These are phyloP conservation scores for Drosophila fulvimacula DNA, from an alignment of 2,888 invertebrate genomes.

Conservation along the genomic window DNA sequence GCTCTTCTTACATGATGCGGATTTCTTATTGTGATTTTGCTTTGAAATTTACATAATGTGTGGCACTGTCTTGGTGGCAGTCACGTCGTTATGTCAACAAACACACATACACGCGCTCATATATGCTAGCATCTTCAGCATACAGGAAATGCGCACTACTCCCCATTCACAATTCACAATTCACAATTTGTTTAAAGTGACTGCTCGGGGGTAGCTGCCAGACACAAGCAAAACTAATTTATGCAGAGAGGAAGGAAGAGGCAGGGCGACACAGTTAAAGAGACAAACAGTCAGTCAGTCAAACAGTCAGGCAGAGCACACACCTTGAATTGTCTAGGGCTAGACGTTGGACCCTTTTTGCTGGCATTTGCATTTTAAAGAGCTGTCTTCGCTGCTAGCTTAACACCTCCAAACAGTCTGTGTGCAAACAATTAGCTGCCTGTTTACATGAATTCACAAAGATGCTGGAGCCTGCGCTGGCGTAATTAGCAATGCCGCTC, in stretches of 20 bases:
- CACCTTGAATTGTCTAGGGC: constrained; percentile 43
- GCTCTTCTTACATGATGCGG: constrained; percentile 59
- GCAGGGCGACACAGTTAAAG: constrained; percentile 7
- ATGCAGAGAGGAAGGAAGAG: constrained; percentile 32
- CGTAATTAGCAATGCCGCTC: constrained; percentile 68
- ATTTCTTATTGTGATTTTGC: constrained; percentile 68
- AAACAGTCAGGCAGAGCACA: constrained; percentile 31
- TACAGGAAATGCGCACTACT: constrained; percentile 72
- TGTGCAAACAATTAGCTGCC: constrained; percentile 68
- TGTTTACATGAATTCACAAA: constrained; percentile 63
- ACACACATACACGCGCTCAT: constrained; percentile 10
- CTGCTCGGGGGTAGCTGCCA: constrained; percentile 52
- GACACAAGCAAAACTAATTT: constrained; percentile 73
- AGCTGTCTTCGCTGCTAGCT: constrained; percentile 57
- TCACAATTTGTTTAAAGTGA: constrained; percentile 71
- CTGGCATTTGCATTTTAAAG: constrained; percentile 73
- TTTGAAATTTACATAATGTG: constrained; percentile 73
- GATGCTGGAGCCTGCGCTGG: constrained; percentile 60
- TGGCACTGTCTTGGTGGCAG: constrained; percentile 47
- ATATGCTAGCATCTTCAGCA: constrained; percentile 6
- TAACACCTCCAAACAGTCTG: constrained; percentile 54
- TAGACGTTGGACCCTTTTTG: constrained; percentile 38
- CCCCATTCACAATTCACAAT: constrained; percentile 49
- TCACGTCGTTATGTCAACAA: constrained; percentile 62
- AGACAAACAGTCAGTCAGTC: constrained; percentile 26